Conservation (phyloP, 1,140 invertebrate species). For the Temnothorax longispinosus region DNA sequence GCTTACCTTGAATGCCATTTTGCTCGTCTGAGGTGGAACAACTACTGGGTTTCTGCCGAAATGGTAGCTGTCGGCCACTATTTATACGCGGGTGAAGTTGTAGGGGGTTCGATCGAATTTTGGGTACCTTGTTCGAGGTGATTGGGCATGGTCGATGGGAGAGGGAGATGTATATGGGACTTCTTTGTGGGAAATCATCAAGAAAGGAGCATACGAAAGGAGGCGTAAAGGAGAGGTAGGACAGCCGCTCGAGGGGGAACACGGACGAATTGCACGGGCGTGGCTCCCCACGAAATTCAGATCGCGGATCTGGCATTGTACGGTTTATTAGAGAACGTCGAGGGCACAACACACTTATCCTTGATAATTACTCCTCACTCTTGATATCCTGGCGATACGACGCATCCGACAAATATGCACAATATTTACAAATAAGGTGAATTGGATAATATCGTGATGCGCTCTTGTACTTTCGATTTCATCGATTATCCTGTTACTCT, state of each 20-base stretch:
- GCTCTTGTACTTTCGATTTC: not conserved
- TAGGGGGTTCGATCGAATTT: slow-evolving; percentile 71
- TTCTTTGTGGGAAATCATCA: slow-evolving; percentile 65
- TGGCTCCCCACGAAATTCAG: slow-evolving; percentile 61
- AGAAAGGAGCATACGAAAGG: slow-evolving; percentile 65
- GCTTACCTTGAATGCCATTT: slow-evolving; percentile 79
- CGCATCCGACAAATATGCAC: not conserved
- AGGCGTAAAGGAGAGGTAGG: slow-evolving; percentile 57
- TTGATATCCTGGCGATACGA: not conserved
- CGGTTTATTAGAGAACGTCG: slow-evolving; percentile 10
- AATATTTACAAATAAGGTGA: not conserved
- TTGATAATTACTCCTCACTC: not conserved
- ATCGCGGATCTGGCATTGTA: slow-evolving; percentile 24
- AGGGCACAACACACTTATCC: not conserved
- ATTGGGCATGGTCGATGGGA: slow-evolving; percentile 69
- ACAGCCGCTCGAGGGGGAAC: slow-evolving; percentile 50
- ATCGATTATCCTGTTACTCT: not conserved
- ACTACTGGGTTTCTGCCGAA: slow-evolving; percentile 67
- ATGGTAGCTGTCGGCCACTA: slow-evolving; percentile 60
- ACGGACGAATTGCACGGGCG: slow-evolving; percentile 47
- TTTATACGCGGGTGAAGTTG: slow-evolving; percentile 70
- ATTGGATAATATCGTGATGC: not conserved
- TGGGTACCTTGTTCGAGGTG: slow-evolving; percentile 54
- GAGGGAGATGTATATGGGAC: slow-evolving; percentile 65
- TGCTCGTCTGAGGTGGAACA: slow-evolving; percentile 59